phyloP scores from a whole-genome alignment of 2,797 vertebrate species.

The Petrocephalus sullivani region DNA sequence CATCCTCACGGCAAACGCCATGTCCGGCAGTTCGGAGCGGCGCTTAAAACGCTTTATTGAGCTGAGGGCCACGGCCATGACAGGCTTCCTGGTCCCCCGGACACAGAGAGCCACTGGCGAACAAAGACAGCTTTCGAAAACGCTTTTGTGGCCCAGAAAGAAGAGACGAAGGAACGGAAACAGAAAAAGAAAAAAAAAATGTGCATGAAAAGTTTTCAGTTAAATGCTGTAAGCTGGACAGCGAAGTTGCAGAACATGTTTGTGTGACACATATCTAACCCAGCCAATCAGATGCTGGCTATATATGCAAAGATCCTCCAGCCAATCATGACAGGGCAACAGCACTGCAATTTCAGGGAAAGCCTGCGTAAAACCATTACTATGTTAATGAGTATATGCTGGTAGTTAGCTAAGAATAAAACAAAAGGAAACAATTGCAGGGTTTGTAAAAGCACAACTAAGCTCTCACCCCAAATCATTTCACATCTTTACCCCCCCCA shows the following conservation, averaged over 20 bases:
- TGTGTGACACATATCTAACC: background rate
- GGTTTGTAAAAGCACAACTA: background rate
- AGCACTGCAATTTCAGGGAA: background rate
- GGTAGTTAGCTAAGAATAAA: background rate
- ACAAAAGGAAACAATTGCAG: background rate
- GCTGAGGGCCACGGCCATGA: background rate
- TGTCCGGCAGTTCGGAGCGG: background rate
- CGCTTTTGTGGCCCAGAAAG: constrained; percentile 14
- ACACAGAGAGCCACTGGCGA: background rate
- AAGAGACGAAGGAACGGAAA: constrained; percentile 6
- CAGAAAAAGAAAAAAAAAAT: constrained; percentile 12
- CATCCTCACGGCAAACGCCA: background rate
- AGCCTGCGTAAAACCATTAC: background rate
- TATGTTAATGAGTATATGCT: background rate
- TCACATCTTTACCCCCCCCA: background rate
- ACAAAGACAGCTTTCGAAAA: background rate
- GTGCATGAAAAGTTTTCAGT: constrained; percentile 12
- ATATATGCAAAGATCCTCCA: background rate
- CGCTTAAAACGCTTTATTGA: background rate
- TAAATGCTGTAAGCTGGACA: background rate
- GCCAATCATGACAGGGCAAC: background rate
- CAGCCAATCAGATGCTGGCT: background rate
- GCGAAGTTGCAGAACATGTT: background rate
- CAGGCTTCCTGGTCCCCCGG: background rate
- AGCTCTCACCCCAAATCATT: background rate